These are phyloP conservation scores for Drosophila helvetica DNA, from an alignment of 2,888 invertebrate genomes.

Conservation along the genomic window DNA sequence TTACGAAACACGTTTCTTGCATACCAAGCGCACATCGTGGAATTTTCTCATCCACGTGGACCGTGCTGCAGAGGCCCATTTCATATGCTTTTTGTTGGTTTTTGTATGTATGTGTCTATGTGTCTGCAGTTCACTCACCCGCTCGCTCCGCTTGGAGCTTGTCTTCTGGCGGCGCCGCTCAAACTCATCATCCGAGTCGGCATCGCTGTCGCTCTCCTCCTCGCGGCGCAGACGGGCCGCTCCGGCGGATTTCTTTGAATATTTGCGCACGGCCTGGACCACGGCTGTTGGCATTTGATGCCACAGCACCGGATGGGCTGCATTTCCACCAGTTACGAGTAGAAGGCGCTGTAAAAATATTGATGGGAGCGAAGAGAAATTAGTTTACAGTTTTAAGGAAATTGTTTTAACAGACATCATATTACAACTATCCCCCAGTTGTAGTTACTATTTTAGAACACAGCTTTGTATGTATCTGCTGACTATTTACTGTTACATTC, in stretches of 20 bases:
- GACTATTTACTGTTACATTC: slow-evolving; percentile 40
- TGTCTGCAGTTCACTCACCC: slow-evolving; percentile 64
- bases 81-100: neutral
- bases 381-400: neutral
- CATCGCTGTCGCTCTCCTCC: slow-evolving; percentile 85
- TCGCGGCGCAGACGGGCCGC: slow-evolving; percentile 66
- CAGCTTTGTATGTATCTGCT: neutral
- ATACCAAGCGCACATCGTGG: neutral
- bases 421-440: neutral
- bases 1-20: slow-evolving; percentile 43
- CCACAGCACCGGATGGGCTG: slow-evolving; percentile 43
- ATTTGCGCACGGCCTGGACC: slow-evolving; percentile 60
- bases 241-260: slow-evolving; percentile 74
- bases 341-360: slow-evolving; percentile 40
- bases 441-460: neutral
- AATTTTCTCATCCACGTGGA: slow-evolving; percentile 40
- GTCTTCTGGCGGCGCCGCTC: slow-evolving; percentile 70
- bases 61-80: neutral
- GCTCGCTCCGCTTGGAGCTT: slow-evolving; percentile 70
- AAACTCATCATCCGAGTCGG: slow-evolving; percentile 85
- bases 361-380: neutral
- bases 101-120: neutral
- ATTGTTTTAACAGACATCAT: too few relatives aligned
- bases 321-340: slow-evolving; percentile 26
- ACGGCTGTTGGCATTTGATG: slow-evolving; percentile 44